These are phyloP conservation scores for Macrophya alboannulata DNA, from an alignment of 2,888 invertebrate species.

Conservation along the genomic window DNA sequence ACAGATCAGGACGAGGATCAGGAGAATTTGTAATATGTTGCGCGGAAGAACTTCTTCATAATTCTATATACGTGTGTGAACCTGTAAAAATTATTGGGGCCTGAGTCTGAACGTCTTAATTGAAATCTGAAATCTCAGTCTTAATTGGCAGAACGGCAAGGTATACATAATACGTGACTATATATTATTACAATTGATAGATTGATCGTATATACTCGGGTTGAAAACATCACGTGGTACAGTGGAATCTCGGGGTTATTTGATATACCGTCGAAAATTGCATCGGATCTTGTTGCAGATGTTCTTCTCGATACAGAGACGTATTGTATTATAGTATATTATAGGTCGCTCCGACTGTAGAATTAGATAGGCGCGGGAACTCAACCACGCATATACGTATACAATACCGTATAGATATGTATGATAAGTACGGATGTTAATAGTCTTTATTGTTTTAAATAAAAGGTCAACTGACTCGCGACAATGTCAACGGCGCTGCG, in stretches of 20 bases:
- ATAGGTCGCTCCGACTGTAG: neutral
- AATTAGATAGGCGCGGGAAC: slow-evolving; percentile 41
- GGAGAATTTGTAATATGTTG: too few relatives aligned
- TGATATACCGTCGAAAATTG: neutral
- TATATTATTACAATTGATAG: neutral
- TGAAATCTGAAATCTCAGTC: too few relatives aligned
- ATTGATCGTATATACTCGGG: neutral
- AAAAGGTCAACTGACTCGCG: slow-evolving; percentile 38
- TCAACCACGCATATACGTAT: neutral
- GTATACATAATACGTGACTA: neutral
- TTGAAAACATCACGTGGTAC: neutral
- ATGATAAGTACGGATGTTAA: neutral
- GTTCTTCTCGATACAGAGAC: too few relatives aligned
- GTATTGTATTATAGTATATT: too few relatives aligned
- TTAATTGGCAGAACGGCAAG: neutral
- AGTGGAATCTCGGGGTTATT: too few relatives aligned
- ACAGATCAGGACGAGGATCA: too few relatives aligned
- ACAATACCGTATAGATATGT: neutral
- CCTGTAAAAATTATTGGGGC: too few relatives aligned
- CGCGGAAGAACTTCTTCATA: too few relatives aligned
- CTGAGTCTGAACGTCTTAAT: too few relatives aligned
- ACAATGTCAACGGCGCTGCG: neutral
- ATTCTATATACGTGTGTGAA: too few relatives aligned
- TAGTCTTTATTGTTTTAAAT: slow-evolving; percentile 28
- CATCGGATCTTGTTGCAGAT: slow-evolving; percentile 2